Base-by-base conservation (phyloP, 2,113 vertebrate genomes). In the Leptocoma aspasia region DNA sequence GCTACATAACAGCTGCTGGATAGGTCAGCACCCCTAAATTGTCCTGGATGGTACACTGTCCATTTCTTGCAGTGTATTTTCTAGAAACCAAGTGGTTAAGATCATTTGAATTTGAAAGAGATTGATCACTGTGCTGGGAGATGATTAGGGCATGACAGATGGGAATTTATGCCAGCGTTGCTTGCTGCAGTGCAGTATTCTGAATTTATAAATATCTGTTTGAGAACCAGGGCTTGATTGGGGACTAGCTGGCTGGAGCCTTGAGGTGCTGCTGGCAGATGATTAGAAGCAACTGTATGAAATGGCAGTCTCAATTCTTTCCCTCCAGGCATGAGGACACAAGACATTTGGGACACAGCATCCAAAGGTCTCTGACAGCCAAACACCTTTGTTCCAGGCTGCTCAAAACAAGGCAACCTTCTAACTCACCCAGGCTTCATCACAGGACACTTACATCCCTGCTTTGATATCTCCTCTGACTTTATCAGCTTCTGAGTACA, bases 141-240 rank as follows among this genome's bases (percentile, higher is more conserved):
- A 56, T 94, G 87, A 96, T 95, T 93, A 92, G 85, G 44, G 83
- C 49, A 90, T 60, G 92, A 92, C 72, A 96, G 92, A 95, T 80
- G 68, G 79, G 90, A 89, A 86, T 89, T 93, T 72, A 90, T 78
- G 92, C 68, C 60, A 80, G 68, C 0, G 1, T 64, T 0, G 0
- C 71, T 77, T 82, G 73, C 90, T 96, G 95, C 90, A 92, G 56
- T 90, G 88, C 92, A 94, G 90, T 63, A 86, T 68, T 94, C 44
- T 94, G 79, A 73, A 86, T 89, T 93, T 90, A 90, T 88, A 96
- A 94, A 90, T 86, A 93, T 79, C 79, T 83, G 31, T 30, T 80
- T 77, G 87, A 95, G 94, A 94, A 72, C 52, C 35, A 78, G 75
- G 82, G 85, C 90, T 78, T 90, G 91, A 95, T 79, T 86, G 93